Conservation (phyloP, 2,888 invertebrate species). For the Quadroppia sp. region DNA sequence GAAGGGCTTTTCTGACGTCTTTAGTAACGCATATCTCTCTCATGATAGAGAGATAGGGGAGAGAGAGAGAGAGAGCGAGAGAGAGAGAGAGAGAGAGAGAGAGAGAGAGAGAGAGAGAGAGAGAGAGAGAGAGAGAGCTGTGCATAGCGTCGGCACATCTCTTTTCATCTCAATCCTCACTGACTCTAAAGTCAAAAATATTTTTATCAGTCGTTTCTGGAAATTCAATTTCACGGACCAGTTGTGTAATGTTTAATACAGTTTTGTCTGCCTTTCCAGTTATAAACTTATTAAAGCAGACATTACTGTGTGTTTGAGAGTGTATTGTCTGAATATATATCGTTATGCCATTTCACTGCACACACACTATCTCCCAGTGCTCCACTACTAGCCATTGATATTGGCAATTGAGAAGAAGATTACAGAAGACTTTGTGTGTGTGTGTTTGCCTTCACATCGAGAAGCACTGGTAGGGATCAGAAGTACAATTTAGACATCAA, state of each 20-base stretch:
- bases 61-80: too few species aligned
- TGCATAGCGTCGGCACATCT: neutral
- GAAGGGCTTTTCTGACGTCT: neutral
- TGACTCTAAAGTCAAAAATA: neutral
- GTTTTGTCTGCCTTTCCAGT: neutral
- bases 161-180: neutral
- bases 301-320: neutral
- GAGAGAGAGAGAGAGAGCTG: too few species aligned
- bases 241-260: constrained; percentile 19
- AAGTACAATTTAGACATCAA: neutral
- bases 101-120: neutral
- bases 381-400: too few species aligned
- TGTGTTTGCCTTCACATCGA: too few species aligned
- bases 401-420: too few species aligned
- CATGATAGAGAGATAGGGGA: neutral
- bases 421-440: too few species aligned
- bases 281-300: neutral
- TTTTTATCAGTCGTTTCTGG: neutral
- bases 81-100: too few species aligned
- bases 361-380: too few species aligned
- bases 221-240: constrained; percentile 13
- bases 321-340: too few species aligned
- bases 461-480: neutral
- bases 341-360: neutral
- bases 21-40: neutral